phyloP scores from a whole-genome alignment of 2,113 vertebrate genomes.

The Merops nubicus region DNA sequence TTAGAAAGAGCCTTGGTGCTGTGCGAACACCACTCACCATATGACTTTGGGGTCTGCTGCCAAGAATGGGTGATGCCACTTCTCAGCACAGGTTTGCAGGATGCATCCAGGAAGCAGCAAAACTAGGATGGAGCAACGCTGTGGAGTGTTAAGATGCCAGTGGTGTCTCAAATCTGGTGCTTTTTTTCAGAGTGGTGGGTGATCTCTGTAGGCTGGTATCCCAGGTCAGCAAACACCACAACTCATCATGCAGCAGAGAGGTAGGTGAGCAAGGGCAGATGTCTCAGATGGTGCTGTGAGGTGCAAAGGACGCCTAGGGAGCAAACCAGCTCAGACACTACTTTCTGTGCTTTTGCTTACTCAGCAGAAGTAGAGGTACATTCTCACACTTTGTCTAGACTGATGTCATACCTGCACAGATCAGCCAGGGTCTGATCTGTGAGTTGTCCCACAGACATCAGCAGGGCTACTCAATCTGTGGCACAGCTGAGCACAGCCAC shows the following conservation, averaged over 20 bases:
- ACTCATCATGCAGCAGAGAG: neutral
- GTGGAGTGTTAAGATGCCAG: neutral
- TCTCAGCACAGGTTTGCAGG: neutral
- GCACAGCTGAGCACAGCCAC: neutral
- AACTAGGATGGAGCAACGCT: neutral
- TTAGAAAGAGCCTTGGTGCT: too few species aligned
- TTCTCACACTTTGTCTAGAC: neutral
- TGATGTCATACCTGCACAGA: neutral
- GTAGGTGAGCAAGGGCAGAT: neutral
- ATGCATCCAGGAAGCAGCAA: neutral
- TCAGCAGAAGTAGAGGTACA: rapidly evolving
- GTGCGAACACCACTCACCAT: too few species aligned
- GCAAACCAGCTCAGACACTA: neutral
- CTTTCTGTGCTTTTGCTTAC: rapidly evolving
- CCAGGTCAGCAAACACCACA: neutral
- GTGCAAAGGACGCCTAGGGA: neutral
- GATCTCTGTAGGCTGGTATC: neutral
- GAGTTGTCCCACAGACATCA: neutral
- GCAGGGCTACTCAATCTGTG: neutral
- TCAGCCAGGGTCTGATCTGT: neutral
- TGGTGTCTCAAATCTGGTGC: neutral
- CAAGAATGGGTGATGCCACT: neutral
- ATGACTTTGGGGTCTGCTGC: neutral
- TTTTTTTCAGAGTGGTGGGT: neutral
- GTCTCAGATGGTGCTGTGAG: neutral